Evolutionary conservation across 2,113 vertebrate species (phyloP).

Genomic region (Polypterus senegalus): DNA sequence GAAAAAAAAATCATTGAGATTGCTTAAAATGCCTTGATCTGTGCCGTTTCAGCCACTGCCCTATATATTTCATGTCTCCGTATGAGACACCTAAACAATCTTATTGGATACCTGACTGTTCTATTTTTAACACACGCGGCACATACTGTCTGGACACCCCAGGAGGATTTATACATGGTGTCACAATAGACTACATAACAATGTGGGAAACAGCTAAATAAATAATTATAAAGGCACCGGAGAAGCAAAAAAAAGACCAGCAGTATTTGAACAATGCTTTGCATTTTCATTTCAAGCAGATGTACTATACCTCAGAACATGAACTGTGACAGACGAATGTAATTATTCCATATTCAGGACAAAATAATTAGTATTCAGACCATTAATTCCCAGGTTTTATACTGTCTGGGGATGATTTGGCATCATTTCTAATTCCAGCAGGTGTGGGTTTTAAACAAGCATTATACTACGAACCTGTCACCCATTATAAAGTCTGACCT

Average conservation of each 20-base stretch:
- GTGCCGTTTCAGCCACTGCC: no score
- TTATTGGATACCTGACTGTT: neutral
- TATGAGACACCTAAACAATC: neutral
- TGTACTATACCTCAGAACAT: neutral
- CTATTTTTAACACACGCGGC: neutral
- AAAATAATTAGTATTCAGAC: slow-evolving; percentile 29
- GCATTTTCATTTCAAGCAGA: neutral
- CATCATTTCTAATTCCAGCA: slow-evolving; percentile 5
- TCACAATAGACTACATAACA: neutral
- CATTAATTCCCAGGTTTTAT: slow-evolving; percentile 4
- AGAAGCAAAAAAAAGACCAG: neutral
- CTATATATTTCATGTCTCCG: no score
- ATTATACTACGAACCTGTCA: slow-evolving; percentile 8
- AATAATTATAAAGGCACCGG: neutral
- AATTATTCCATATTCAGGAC: slow-evolving; percentile 14
- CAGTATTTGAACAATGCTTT: neutral
- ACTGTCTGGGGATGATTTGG: neutral
- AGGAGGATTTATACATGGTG: neutral
- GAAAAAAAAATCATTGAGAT: no score
- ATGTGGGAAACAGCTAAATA: neutral
- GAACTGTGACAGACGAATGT: slow-evolving; percentile 31
- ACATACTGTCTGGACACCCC: neutral
- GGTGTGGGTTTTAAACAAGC: neutral
- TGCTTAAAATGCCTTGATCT: no score
- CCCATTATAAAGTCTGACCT: slow-evolving; percentile 29